Percentiles rank a stretch among this genome's conserved stretches.
Evolutionary conservation across 1,140 invertebrate species (phyloP).

Genomic region (Pseudobourletiella spinata): DNA sequence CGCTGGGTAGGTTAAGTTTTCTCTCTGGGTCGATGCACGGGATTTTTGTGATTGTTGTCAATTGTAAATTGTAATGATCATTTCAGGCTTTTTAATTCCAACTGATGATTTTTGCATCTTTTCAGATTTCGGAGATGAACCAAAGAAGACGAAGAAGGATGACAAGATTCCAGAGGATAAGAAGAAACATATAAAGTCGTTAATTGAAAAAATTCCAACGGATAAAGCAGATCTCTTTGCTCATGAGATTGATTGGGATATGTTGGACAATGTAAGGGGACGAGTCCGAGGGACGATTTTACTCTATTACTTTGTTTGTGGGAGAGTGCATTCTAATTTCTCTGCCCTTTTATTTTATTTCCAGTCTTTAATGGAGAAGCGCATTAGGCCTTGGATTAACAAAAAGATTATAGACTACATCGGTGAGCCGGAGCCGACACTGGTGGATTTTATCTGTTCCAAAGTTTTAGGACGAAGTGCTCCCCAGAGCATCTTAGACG

Average conservation of each 20-base stretch:
- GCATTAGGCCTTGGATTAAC: conserved; percentile 97
- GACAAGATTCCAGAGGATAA: conserved; percentile 87
- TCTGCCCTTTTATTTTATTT: conserved; percentile 33
- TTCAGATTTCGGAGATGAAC: conserved; percentile 45
- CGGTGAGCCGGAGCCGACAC: conserved; percentile 95
- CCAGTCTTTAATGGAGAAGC: conserved; percentile 81
- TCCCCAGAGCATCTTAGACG: conserved; percentile 88
- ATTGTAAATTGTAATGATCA: neutral
- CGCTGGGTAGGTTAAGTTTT: conserved; percentile 52
- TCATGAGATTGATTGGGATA: conserved; percentile 83
- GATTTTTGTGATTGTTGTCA: too few species aligned
- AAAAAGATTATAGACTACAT: conserved; percentile 99
- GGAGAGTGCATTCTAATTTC: neutral
- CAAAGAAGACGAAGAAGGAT: conserved; percentile 50
- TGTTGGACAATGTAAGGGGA: conserved; percentile 62
- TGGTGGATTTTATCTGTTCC: conserved; percentile 98
- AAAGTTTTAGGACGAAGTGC: conserved; percentile 88
- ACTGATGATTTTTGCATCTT: too few species aligned
- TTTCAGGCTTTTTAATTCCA: conserved; percentile 4
- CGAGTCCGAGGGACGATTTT: neutral
- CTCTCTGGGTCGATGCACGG: neutral
- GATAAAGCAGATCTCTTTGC: conserved; percentile 91
- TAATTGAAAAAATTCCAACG: conserved; percentile 95
- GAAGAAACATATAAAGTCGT: conserved; percentile 85
- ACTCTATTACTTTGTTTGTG: neutral